Evolutionary conservation across 2,113 vertebrate species (phyloP).

Genomic region (Pterocles burchelli): DNA sequence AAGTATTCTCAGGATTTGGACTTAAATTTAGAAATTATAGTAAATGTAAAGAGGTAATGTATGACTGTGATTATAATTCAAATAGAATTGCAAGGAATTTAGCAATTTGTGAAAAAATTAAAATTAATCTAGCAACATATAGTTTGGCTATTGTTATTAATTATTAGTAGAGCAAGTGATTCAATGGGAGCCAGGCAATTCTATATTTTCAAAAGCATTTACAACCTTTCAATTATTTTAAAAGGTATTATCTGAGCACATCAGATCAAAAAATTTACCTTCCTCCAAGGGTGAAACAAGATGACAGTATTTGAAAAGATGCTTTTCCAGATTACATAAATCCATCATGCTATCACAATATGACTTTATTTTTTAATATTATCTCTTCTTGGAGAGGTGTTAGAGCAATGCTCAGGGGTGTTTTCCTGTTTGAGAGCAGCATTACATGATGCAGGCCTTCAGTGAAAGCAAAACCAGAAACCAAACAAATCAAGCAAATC

Average conservation of each 20-base stretch:
- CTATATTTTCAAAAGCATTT: background rate
- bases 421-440: background rate
- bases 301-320: background rate
- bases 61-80: background rate
- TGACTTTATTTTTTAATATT: background rate
- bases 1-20: background rate
- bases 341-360: background rate
- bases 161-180: background rate
- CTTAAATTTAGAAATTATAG: background rate
- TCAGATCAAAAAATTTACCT: background rate
- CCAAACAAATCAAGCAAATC: background rate
- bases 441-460: background rate
- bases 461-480: background rate
- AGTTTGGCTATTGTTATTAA: background rate
- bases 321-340: background rate
- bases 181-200: background rate
- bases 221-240: background rate
- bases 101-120: constrained; percentile 6
- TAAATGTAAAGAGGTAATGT: background rate
- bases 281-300: background rate
- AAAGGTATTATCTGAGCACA: background rate
- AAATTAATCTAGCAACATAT: background rate
- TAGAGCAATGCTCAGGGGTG: background rate
- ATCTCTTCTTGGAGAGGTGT: background rate
- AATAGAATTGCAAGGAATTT: background rate